These are phyloP conservation scores for Cotesia typhae DNA, from an alignment of 1,140 invertebrate species.

Conservation along the genomic window DNA sequence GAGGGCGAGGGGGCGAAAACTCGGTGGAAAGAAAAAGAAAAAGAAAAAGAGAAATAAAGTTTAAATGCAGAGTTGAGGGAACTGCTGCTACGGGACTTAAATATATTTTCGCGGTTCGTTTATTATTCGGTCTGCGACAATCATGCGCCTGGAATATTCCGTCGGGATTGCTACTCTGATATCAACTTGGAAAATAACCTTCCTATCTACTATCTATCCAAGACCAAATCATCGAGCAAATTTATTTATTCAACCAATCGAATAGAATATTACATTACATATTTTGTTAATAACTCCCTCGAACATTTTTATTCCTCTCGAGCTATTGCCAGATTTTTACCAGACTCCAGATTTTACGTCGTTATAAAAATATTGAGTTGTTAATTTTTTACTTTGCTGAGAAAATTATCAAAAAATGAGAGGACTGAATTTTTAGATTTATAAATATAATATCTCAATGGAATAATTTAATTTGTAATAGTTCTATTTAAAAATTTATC, in stretches of 20 bases:
- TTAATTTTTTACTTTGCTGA: too few relatives aligned
- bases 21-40: not conserved
- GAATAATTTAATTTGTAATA: too few relatives aligned
- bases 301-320: too few relatives aligned
- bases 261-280: too few relatives aligned
- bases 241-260: slow-evolving; percentile 1
- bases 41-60: not conserved
- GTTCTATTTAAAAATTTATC: too few relatives aligned
- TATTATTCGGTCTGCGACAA: slow-evolving; percentile 55
- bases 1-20: not conserved
- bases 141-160: slow-evolving; percentile 31
- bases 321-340: too few relatives aligned
- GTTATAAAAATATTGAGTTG: too few relatives aligned
- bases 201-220: slow-evolving; percentile 4
- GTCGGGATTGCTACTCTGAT: slow-evolving; percentile 25
- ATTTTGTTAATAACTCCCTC: too few relatives aligned
- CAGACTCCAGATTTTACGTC: too few relatives aligned
- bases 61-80: not conserved
- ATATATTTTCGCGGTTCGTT: slow-evolving; percentile 59
- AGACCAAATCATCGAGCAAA: not conserved
- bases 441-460: too few relatives aligned
- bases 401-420: too few relatives aligned
- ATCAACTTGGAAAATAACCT: slow-evolving; percentile 25
- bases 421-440: too few relatives aligned
- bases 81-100: slow-evolving; percentile 34